Evolutionary conservation across 53 echinoderm and acorn worm species (phyloP).

Genomic region (Zoroaster sp.): DNA sequence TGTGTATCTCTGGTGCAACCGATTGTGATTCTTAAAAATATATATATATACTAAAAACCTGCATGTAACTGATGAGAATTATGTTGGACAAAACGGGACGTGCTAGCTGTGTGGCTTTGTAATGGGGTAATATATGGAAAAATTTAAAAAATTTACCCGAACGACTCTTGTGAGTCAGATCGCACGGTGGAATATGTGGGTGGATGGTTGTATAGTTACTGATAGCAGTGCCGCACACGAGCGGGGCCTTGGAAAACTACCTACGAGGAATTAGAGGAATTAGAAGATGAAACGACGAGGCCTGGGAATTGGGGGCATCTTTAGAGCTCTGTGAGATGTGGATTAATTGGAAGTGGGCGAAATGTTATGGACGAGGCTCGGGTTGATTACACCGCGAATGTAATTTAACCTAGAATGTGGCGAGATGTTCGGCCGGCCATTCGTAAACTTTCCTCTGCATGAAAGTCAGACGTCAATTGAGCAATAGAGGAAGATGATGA

Average conservation of each 20-base stretch:
- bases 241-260: background rate
- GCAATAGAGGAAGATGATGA: no score
- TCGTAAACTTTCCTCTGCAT: no score
- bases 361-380: background rate
- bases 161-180: conserved; percentile 9
- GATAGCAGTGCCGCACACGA: background rate
- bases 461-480: no score
- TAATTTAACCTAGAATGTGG: background rate
- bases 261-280: conserved; percentile 33
- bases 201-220: background rate
- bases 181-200: conserved; percentile 33
- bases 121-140: no score
- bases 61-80: no score
- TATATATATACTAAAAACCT: no score
- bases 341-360: conserved; percentile 31
- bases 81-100: no score
- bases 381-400: background rate
- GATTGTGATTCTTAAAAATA: no score
- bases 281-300: background rate
- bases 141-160: no score
- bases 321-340: background rate
- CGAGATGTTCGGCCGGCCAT: background rate
- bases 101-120: no score
- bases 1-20: no score
- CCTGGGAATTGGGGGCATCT: conserved; percentile 11